Evolutionary conservation across 2,113 vertebrate genomes (phyloP).

Genomic region (Neopipo cinnamomea): DNA sequence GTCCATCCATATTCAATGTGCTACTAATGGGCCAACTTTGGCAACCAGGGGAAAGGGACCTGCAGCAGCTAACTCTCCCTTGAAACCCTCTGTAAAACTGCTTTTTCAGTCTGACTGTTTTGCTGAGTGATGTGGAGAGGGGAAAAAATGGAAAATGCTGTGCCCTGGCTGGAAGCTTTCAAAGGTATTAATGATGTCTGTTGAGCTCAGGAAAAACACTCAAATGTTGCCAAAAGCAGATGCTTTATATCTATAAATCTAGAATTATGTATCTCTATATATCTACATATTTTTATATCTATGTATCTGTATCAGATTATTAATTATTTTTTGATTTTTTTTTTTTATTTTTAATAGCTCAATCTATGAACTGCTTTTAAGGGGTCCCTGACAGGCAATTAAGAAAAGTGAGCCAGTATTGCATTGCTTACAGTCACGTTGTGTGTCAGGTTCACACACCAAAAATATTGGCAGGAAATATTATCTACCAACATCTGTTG

Average conservation of each 20-base stretch:
- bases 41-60: neutral
- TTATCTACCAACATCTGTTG: neutral
- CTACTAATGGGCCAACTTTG: neutral
- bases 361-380: neutral
- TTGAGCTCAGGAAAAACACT: neutral
- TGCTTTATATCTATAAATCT: neutral
- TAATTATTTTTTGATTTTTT: neutral
- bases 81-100: neutral
- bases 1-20: neutral
- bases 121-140: neutral
- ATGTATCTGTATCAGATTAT: neutral
- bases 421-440: neutral
- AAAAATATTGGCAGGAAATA: neutral
- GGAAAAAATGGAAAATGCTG: neutral
- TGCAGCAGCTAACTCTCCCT: neutral
- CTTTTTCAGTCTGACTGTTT: neutral
- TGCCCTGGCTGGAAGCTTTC: neutral
- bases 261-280: neutral
- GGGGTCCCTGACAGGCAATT: neutral
- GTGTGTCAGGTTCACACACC: neutral
- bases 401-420: neutral
- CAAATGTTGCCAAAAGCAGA: neutral
- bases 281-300: neutral
- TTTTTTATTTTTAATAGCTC: neutral
- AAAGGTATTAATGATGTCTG: neutral